A percentile compares a stretch with the other conserved stretches of the same genome.
These are phyloP conservation scores for Tenthredo mesomela DNA, from an alignment of 2,888 invertebrate species.

Conservation along the genomic window DNA sequence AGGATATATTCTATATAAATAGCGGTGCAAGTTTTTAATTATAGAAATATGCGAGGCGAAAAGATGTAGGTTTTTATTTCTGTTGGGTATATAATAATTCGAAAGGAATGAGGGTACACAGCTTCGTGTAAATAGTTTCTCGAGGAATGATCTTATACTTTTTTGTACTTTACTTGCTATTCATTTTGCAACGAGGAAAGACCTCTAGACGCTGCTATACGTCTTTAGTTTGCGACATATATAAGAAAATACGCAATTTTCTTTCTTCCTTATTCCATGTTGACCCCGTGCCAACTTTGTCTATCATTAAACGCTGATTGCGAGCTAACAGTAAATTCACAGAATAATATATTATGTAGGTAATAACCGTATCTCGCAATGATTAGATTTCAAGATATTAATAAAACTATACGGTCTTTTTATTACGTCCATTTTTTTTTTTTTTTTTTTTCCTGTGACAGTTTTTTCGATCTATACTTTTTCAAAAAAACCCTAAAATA, in stretches of 20 bases:
- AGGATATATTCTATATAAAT: not conserved
- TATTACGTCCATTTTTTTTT: not conserved
- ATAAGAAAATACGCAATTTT: not conserved
- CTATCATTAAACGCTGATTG: constrained; percentile 13
- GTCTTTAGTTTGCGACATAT: not conserved
- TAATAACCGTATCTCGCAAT: not conserved
- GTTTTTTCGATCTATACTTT: not conserved
- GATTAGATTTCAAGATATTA: not conserved
- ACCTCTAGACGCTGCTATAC: not conserved
- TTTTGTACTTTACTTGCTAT: not conserved
- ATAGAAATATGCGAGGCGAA: not conserved
- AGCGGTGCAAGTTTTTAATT: not conserved
- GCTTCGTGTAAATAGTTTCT: constrained; percentile 15
- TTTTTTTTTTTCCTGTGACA: not conserved
- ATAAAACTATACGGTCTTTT: not conserved
- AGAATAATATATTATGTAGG: no score
- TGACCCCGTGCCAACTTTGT: constrained; percentile 14
- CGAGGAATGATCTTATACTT: not conserved
- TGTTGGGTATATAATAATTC: not conserved
- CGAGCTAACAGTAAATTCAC: not conserved
- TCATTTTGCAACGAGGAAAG: constrained; percentile 16
- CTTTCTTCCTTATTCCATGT: not conserved
- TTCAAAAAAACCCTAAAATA: not conserved
- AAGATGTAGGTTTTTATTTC: not conserved
- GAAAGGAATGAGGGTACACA: not conserved